phyloP scores from a whole-genome alignment of 1,140 invertebrate species.

The Bombus waltoni region DNA sequence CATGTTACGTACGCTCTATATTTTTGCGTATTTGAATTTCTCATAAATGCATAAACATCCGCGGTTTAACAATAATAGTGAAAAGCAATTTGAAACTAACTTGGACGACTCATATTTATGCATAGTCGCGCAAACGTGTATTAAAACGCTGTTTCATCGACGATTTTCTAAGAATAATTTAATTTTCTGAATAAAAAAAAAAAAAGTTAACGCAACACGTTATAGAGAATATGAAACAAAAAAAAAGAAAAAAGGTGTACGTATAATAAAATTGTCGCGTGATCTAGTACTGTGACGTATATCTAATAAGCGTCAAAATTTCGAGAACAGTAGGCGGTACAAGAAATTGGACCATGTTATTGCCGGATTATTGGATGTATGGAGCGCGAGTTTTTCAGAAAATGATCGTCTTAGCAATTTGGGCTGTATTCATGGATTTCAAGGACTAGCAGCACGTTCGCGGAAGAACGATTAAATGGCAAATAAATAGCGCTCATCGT shows the following conservation, averaged over 20 bases:
- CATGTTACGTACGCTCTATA: not conserved
- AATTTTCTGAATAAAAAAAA: not conserved
- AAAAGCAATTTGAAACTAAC: not conserved
- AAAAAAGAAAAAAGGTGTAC: not conserved
- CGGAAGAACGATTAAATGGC: conserved; percentile 57
- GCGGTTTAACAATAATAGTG: not conserved
- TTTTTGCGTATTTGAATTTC: not conserved
- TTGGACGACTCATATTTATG: not conserved
- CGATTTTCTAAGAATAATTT: not conserved
- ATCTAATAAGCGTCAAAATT: not conserved
- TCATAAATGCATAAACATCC: not conserved
- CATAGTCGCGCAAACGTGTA: not conserved
- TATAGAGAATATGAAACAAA: not conserved
- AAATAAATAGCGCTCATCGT: conserved; percentile 61
- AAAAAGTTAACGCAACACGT: not conserved
- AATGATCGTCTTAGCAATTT: conserved; percentile 9
- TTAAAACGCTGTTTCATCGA: not conserved
- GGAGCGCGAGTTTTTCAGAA: not conserved
- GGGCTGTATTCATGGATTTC: conserved; percentile 12
- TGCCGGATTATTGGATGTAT: not conserved
- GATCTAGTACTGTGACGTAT: no score
- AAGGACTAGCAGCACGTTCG: conserved; percentile 35
- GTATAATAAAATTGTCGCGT: no score
- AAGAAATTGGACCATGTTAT: not conserved
- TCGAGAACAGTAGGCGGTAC: not conserved